A percentile compares a stretch with the other conserved stretches of the same genome.
phyloP scores from a whole-genome alignment of 1,140 invertebrate genomes.

The Triops cancriformis region DNA sequence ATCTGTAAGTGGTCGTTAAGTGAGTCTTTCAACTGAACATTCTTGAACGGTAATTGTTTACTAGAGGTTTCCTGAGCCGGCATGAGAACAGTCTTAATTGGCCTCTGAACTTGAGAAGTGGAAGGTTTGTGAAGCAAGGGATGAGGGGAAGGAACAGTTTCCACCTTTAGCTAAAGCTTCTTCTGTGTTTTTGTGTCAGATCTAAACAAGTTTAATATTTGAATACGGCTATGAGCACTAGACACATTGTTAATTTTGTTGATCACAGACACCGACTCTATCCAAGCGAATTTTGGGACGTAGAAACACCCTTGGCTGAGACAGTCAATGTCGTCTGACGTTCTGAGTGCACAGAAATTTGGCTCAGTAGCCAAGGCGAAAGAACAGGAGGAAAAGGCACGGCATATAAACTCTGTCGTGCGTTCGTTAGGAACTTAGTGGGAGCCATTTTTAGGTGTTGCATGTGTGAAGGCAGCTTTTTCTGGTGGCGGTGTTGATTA shows the following conservation, averaged over 20 bases:
- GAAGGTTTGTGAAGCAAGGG: neutral
- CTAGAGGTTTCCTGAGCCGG: neutral
- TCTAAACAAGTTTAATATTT: neutral
- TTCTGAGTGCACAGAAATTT: neutral
- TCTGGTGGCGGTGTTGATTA: neutral
- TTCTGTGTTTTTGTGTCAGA: neutral
- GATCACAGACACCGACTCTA: neutral
- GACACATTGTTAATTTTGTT: neutral
- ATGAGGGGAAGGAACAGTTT: neutral
- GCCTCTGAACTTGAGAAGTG: neutral
- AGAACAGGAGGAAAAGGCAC: neutral
- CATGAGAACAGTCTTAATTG: neutral
- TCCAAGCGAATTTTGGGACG: neutral
- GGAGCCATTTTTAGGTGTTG: conserved; percentile 5
- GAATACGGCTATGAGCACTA: neutral
- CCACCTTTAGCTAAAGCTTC: neutral
- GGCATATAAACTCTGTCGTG: neutral
- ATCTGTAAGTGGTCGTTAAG: too few relatives aligned
- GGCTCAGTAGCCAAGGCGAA: neutral
- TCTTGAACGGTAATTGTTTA: neutral
- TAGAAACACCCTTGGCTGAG: conserved; percentile 3
- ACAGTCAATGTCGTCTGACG: conserved; percentile 3
- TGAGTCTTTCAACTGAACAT: neutral
- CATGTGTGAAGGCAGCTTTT: neutral
- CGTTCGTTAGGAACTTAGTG: neutral